These are phyloP conservation scores for Diceros bicornis DNA, from an alignment of 2,797 vertebrate genomes.

Conservation along the genomic window DNA sequence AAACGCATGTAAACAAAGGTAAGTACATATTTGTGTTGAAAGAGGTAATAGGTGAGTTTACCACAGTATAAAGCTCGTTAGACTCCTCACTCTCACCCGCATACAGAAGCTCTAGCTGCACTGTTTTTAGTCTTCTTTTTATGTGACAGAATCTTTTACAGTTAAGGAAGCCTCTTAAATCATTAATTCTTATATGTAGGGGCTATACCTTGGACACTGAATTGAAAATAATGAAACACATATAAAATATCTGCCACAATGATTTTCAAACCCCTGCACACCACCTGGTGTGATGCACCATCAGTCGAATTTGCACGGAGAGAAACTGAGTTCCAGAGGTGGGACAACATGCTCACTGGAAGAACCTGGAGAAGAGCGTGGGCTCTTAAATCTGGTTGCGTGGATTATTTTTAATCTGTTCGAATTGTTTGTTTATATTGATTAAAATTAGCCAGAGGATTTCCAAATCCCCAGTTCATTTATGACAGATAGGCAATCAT, in stretches of 20 bases:
- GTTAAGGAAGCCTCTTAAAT: neutral
- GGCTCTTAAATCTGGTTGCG: neutral
- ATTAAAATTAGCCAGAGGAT: neutral
- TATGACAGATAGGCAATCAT: neutral
- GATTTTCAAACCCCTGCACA: neutral
- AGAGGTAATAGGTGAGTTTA: neutral
- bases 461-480: neutral
- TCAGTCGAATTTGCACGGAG: neutral
- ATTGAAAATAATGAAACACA: neutral
- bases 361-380: neutral
- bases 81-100: neutral
- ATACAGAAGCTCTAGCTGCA: neutral
- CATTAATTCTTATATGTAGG: neutral
- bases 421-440: neutral
- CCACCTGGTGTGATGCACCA: neutral
- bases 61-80: neutral
- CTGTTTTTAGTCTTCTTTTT: neutral
- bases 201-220: neutral
- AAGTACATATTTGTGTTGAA: neutral
- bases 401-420: conserved; percentile 10
- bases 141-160: neutral
- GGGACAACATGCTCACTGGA: neutral
- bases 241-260: neutral
- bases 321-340: neutral
- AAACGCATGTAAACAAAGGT: neutral